Evolutionary conservation across 2,888 invertebrate genomes (phyloP).

Genomic region (Drosophila paracracens): DNA sequence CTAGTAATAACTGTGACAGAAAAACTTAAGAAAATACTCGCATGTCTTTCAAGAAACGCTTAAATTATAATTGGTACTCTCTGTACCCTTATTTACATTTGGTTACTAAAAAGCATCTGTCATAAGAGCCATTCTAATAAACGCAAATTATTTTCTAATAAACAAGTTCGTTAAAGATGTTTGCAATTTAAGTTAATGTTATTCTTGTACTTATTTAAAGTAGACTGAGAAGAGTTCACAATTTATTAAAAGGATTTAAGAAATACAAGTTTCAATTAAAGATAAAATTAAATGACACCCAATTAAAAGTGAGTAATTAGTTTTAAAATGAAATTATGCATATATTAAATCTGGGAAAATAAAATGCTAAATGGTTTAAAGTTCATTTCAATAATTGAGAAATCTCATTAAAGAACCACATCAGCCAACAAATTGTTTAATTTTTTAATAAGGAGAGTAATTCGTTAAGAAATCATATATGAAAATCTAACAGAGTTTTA

Average conservation of each 20-base stretch:
- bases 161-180: background rate
- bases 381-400: background rate
- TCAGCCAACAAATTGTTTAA: background rate
- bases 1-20: background rate
- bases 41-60: background rate
- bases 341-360: background rate
- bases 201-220: background rate
- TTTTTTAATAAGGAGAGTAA: background rate
- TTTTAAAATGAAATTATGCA: background rate
- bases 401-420: background rate
- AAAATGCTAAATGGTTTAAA: background rate
- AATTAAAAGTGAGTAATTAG: background rate
- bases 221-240: background rate
- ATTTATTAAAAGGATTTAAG: background rate
- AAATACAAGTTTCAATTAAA: background rate
- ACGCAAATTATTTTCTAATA: background rate
- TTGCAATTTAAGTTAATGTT: background rate
- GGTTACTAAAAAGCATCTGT: background rate
- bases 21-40: conserved; percentile 7
- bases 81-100: background rate
- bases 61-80: background rate
- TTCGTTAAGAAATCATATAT: background rate
- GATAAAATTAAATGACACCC: background rate
- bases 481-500: background rate
- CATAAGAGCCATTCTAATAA: background rate